These are phyloP conservation scores for Acrocephalus scirpaceus DNA, from an alignment of 2,797 vertebrate species.

Conservation along the genomic window DNA sequence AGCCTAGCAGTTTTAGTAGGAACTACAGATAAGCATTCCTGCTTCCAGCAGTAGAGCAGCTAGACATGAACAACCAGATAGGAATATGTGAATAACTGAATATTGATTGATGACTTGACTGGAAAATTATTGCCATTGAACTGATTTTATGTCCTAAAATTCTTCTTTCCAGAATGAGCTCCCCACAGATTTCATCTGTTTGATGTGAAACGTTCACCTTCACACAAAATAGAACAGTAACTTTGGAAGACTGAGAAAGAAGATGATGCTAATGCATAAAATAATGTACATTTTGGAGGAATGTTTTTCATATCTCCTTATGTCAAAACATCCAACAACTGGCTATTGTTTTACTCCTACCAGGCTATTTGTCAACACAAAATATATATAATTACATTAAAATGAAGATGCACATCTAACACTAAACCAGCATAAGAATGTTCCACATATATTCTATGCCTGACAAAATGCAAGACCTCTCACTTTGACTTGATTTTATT, in stretches of 20 bases:
- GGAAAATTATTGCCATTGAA: background rate
- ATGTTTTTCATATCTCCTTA: background rate
- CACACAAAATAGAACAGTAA: background rate
- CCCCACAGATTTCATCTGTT: background rate
- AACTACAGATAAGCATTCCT: background rate
- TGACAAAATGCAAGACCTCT: background rate
- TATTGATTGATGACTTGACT: background rate
- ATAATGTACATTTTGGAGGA: background rate
- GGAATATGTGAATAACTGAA: background rate
- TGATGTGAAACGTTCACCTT: background rate
- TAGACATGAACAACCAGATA: background rate
- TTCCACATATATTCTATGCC: background rate
- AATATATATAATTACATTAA: background rate
- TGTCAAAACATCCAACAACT: background rate
- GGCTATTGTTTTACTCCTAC: background rate
- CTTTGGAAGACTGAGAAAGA: background rate
- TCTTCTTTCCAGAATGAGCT: background rate
- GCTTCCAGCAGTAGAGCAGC: background rate
- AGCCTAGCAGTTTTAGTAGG: background rate
- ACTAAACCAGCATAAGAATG: background rate
- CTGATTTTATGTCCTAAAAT: background rate
- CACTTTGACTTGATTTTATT: background rate
- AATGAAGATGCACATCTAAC: background rate
- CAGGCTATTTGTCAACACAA: background rate
- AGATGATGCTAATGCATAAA: background rate